These are phyloP conservation scores for Fulmarus glacialis DNA, from an alignment of 2,113 vertebrate genomes.

Conservation along the genomic window DNA sequence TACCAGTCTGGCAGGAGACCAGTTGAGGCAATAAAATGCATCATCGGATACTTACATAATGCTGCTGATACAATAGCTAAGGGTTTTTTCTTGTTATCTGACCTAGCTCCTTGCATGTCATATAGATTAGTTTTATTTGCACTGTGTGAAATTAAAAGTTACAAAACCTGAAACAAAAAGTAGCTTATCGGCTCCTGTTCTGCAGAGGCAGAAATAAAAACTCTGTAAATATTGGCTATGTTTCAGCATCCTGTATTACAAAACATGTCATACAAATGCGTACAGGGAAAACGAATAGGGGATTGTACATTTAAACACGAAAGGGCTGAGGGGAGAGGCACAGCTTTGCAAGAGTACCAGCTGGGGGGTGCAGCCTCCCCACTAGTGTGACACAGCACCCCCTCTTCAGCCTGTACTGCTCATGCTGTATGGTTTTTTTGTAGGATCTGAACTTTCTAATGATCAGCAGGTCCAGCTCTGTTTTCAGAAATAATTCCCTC, in stretches of 20 bases:
- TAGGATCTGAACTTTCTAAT: neutral
- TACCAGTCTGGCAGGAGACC: neutral
- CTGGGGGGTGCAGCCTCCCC: neutral
- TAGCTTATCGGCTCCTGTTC: constrained; percentile 41
- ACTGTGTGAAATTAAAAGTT: constrained; percentile 37
- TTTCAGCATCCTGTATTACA: constrained; percentile 31
- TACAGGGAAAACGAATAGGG: neutral
- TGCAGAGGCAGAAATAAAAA: neutral
- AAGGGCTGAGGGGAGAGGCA: neutral
- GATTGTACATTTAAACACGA: neutral
- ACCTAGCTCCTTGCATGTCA: constrained; percentile 10
- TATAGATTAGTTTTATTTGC: constrained; percentile 41
- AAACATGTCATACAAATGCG: neutral
- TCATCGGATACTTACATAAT: constrained; percentile 17
- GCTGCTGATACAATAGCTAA: neutral
- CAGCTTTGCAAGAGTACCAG: neutral
- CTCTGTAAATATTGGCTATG: neutral
- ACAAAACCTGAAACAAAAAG: constrained; percentile 46
- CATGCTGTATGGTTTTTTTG: neutral
- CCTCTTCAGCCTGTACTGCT: accelerated
- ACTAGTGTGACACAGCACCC: accelerated
- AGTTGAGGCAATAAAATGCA: neutral
- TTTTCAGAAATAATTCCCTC: neutral
- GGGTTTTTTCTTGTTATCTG: constrained; percentile 30
- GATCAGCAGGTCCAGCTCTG: neutral